These are phyloP conservation scores for Linepithema humile DNA, from an alignment of 1,140 invertebrate species.

Conservation along the genomic window DNA sequence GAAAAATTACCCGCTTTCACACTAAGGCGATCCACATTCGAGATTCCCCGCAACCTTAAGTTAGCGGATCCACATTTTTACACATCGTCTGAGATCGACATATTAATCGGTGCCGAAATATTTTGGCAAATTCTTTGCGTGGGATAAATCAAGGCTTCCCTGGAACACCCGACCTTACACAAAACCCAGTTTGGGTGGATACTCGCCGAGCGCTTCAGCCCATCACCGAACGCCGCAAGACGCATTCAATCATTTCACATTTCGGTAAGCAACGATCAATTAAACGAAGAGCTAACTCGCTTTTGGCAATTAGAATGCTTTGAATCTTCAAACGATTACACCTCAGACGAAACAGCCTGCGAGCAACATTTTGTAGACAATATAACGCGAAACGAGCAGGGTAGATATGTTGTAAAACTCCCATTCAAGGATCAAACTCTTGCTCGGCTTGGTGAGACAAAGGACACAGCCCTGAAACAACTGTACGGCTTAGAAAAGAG, in stretches of 20 bases:
- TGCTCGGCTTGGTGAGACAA: neutral
- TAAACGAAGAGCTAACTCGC: neutral
- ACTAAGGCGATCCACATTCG: neutral
- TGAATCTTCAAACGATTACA: too few relatives aligned
- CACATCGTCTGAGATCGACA: conserved; percentile 56
- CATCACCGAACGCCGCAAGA: too few relatives aligned
- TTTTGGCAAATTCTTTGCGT: conserved; percentile 69
- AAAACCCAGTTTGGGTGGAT: too few relatives aligned
- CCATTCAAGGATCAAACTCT: neutral
- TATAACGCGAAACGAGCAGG: neutral
- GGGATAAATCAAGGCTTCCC: conserved; percentile 63
- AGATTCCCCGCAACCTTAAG: too few relatives aligned
- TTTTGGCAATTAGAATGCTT: conserved; percentile 13
- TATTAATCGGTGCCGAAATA: too few relatives aligned
- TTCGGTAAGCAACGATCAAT: neutral
- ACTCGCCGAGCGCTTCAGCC: neutral
- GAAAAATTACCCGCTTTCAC: neutral
- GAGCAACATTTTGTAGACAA: neutral
- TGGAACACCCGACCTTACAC: conserved; percentile 56
- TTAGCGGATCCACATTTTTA: conserved; percentile 70
- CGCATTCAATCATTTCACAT: neutral
- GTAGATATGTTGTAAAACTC: neutral
- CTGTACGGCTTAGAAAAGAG: neutral
- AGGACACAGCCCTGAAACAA: neutral
- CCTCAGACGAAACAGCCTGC: neutral